Evolutionary conservation across 2,113 vertebrate species (phyloP).

Genomic region (Oostethus manadensis): DNA sequence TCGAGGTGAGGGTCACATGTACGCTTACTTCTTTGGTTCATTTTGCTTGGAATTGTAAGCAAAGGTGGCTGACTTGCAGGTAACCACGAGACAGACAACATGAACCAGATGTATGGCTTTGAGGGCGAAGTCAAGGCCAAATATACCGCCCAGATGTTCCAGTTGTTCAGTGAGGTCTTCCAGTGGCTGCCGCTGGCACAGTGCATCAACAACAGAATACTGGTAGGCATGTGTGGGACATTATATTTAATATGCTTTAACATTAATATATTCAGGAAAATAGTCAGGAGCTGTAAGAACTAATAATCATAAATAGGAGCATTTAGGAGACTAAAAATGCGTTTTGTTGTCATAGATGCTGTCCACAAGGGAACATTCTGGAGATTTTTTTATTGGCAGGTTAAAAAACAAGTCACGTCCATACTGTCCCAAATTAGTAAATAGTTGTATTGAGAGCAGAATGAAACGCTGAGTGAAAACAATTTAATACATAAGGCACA

Average conservation of each 20-base stretch:
- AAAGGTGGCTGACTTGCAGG: slow-evolving; percentile 62
- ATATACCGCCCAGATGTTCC: slow-evolving; percentile 93
- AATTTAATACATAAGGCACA: too few relatives aligned
- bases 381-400: too few relatives aligned
- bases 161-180: slow-evolving; percentile 93
- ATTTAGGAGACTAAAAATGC: too few relatives aligned
- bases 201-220: slow-evolving; percentile 87
- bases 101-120: slow-evolving; percentile 98
- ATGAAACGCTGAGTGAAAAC: too few relatives aligned
- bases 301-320: too few relatives aligned
- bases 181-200: slow-evolving; percentile 92
- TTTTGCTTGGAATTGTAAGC: background rate
- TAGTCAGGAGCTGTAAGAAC: too few relatives aligned
- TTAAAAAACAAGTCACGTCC: too few relatives aligned
- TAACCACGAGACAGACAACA: slow-evolving; percentile 95
- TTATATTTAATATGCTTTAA: background rate
- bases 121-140: slow-evolving; percentile 95
- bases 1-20: slow-evolving; percentile 72
- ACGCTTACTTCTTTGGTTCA: background rate
- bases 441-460: too few relatives aligned
- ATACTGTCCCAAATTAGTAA: too few relatives aligned
- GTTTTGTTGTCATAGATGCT: background rate
- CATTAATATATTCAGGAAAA: background rate
- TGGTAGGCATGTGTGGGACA: slow-evolving; percentile 70
- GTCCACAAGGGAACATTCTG: too few relatives aligned